Evolutionary conservation across 2,888 invertebrate species (phyloP), one percentile per base, ranked within the genome.

Genomic region (Euclidia mi): DNA sequence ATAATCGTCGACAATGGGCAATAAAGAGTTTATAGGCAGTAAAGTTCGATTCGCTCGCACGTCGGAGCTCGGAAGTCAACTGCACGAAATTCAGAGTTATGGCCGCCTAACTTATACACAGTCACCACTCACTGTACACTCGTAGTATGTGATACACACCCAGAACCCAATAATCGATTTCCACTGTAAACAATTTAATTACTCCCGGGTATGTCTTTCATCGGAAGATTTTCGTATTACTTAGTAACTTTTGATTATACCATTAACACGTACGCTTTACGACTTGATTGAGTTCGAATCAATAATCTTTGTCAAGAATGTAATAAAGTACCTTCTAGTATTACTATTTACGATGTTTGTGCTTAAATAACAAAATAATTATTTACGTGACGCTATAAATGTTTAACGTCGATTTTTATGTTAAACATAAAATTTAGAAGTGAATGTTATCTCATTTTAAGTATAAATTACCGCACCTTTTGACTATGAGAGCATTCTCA

Each of bases 1-100:
- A 92, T 94, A 93, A 92, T 93, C 88, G 91, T 89, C 90, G 90
- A 94, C 92, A 94, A 94, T 93, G 91, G 91, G 91, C 91, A 85
- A 92, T 94, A 94, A 94, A 93, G 89, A 89, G 78, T 94, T 94
- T 94, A 94, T 94, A 91, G 92, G 91, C 89, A 88, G 87, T 94
- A 92, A 93, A 93, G 78, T 92, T 92, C 91, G 92, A 92, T 90
- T 89, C 83, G 78, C 82, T 87, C 86, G 85, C 89, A 87, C 89
- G 79, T 82, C 76, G 83, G 69, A 77, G 78, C 78, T 82, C 81
- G 80, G 84, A 77, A 89, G 87, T 88, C 85, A 82, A 87, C 78
- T 81, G 85, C 84, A 84, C 82, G 82, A 79, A 76, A 81, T 85
- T 79, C 76, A 61, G 79, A 82, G 82, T 83, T 84, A 83, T 79